Base-by-base conservation (phyloP, 2,113 vertebrate genomes). In the Miniopterus natalensis region DNA sequence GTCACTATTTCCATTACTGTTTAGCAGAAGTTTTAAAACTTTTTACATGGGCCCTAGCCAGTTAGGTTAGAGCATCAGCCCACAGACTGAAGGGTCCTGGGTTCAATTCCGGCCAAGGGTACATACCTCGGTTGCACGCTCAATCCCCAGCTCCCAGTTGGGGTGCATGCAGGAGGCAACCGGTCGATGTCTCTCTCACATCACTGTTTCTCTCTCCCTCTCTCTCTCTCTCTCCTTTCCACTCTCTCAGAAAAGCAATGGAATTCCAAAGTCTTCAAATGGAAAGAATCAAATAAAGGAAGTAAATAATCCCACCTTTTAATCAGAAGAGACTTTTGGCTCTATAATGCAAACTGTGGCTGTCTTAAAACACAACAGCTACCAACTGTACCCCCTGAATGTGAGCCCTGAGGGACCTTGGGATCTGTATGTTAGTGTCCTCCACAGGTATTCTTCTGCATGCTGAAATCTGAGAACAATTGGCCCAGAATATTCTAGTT, bases 201-300 rank as follows among this genome's bases (percentile, higher is more conserved):
- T 36, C 36, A 36, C 36, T 36, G 36, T 36, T 36, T 36, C 36
- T 36, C 36, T 36, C 36, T 36, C 36, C 36, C 36, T 36, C 36
- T 36, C 36, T 36, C 36, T 36, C 36, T 36, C 36, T 36, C 36
- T 36, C 36, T 36, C 36, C 36, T 36, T 36, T 36, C 36, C 36
- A 36, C 2, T 36, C 36, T 36, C 36, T 36, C 36, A 36, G 36
- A 36, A 36, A 36, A 36, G 36, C 36, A 36, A 36, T 36, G 36
- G 36, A 36, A 45, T 81, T 93, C 83, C 61, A 77, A 86, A 31
- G 10, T 85, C 17, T 96, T 95, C 36, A 74, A 49, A 70, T 85
- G 45, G 53, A 84, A 96, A 96, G 12, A 87, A 57, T 70, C 31
- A 86, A 87, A 73, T 57, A 84, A 95, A 94, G 21, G 45, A 83